These are phyloP conservation scores for Tangara arthus DNA, from an alignment of 2,797 vertebrate species.

Conservation along the genomic window DNA sequence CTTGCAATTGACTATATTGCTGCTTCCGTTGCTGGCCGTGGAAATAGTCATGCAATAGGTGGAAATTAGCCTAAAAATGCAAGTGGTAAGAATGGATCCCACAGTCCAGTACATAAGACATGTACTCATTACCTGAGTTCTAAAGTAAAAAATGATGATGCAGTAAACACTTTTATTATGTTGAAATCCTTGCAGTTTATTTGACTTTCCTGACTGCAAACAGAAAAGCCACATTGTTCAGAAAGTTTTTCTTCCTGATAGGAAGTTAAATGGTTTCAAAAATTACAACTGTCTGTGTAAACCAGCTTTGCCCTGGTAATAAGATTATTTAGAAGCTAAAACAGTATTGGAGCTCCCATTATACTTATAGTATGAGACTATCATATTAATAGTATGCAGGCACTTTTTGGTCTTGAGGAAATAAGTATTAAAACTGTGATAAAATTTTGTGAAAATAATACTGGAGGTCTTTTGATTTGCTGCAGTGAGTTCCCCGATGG, in stretches of 20 bases:
- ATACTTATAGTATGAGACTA: accelerated
- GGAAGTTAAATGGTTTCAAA: not conserved
- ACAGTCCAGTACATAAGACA: not conserved
- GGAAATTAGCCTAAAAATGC: not conserved
- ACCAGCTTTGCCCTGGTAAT: not conserved
- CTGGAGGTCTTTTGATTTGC: constrained; percentile 53
- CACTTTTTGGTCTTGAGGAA: not conserved
- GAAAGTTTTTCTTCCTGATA: not conserved
- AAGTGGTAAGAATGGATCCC: not conserved
- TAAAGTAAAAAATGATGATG: not conserved
- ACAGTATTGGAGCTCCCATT: not conserved
- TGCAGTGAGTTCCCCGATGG: constrained; percentile 96
- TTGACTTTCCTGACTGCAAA: not conserved
- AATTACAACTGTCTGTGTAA: not conserved
- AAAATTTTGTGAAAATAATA: not conserved
- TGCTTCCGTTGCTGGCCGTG: not conserved
- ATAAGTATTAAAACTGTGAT: not conserved
- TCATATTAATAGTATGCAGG: not conserved
- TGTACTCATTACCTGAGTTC: not conserved
- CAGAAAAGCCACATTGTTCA: not conserved
- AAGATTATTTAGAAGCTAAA: not conserved
- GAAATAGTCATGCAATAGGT: not conserved
- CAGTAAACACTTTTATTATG: not conserved
- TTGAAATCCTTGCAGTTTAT: not conserved
- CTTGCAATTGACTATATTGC: not conserved